Evolutionary conservation across 2,797 vertebrate species (phyloP).

Genomic region (Pangasius mekongensis): DNA sequence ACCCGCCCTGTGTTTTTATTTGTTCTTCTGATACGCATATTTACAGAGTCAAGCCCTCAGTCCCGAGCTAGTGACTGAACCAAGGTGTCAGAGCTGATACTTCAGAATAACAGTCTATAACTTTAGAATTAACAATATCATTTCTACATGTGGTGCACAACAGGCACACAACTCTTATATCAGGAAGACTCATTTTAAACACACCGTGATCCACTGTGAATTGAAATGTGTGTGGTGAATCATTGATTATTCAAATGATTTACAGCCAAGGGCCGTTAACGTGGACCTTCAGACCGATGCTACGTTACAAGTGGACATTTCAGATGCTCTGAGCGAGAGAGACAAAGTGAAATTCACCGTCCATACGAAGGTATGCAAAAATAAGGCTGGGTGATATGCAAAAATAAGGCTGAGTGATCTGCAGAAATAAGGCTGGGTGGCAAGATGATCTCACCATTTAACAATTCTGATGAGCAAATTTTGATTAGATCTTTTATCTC

Average conservation of each 20-base stretch:
- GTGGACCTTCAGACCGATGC: constrained; percentile 97
- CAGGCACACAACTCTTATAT: neutral
- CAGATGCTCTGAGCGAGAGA: constrained; percentile 94
- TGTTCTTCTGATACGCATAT: neutral
- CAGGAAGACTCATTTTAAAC: neutral
- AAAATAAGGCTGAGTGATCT: neutral
- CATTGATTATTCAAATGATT: constrained; percentile 33
- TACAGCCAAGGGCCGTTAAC: constrained; percentile 90
- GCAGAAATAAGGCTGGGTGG: neutral
- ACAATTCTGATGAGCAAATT: too few relatives aligned
- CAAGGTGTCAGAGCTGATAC: neutral
- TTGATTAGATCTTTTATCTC: neutral
- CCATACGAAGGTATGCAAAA: constrained; percentile 89
- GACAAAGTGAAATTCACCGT: constrained; percentile 99
- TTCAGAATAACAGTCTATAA: neutral
- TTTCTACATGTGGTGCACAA: neutral
- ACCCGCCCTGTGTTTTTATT: neutral
- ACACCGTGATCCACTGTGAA: neutral
- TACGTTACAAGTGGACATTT: constrained; percentile 97
- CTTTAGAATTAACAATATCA: neutral
- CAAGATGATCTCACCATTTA: neutral
- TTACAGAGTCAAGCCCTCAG: neutral
- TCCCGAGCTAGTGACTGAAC: neutral
- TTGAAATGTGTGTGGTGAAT: neutral
- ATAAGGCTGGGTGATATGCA: neutral